phyloP scores from a whole-genome alignment of 2,888 invertebrate species.

The Fissipunctia ypsillon region DNA sequence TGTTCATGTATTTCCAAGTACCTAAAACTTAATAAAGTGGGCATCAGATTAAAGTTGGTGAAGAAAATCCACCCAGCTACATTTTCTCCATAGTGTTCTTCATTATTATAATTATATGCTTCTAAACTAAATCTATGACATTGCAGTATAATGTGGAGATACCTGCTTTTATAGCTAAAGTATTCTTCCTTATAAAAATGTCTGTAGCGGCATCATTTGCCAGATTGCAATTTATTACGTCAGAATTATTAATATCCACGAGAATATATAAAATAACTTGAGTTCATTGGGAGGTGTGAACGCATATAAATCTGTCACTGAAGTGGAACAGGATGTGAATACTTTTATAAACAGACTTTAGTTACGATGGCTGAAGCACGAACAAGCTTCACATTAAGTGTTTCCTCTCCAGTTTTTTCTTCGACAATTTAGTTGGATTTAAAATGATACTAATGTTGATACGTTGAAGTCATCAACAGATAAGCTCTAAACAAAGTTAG shows the following conservation, averaged over 20 bases:
- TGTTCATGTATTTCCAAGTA: constrained; percentile 19
- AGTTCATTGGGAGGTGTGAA: constrained; percentile 42
- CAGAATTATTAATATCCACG: constrained; percentile 31
- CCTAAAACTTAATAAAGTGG: constrained; percentile 3
- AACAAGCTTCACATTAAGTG: constrained; percentile 37
- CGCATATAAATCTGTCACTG: constrained; percentile 60
- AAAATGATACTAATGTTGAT: neutral
- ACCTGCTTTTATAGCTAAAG: neutral
- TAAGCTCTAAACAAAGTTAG: neutral
- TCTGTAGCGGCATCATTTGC: neutral
- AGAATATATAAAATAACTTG: constrained; percentile 25
- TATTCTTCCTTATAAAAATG: neutral
- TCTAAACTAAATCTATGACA: neutral
- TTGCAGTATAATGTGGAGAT: neutral
- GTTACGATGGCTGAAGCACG: constrained; percentile 21
- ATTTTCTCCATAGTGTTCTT: neutral
- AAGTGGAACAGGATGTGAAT: constrained; percentile 57
- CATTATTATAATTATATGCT: neutral
- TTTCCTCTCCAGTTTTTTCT: constrained; percentile 34
- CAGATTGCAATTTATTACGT: constrained; percentile 21
- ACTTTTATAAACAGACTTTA: constrained; percentile 47
- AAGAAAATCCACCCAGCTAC: neutral
- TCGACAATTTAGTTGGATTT: constrained; percentile 1
- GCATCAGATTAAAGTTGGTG: neutral
- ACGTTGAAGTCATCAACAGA: neutral